Base-by-base conservation (phyloP, 1,140 invertebrate genomes). In the Archegozetes longisetosus region DNA sequence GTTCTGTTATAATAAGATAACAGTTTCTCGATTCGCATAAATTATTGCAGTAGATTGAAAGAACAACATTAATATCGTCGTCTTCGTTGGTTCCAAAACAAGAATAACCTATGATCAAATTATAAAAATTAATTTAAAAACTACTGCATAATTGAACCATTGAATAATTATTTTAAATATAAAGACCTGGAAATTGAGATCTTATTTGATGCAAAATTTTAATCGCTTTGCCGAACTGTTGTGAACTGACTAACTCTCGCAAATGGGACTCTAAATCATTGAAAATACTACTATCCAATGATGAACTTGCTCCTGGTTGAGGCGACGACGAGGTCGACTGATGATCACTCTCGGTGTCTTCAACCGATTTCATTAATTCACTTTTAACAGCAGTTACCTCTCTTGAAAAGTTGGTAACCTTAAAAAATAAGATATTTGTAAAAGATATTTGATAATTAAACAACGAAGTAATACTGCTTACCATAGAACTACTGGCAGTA, bases 31-130 rank as follows among this genome's bases (percentile, higher is more conserved):
- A 81, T 64, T 81, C 78, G 40, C 82, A 78, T 58, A 84, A 68
- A 64, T 82, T 78, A 65, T 76, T 78, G 66, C 83, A 84, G 68
- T 82, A 85, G 62, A 84, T 78, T 71, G 80, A 81, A 47, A 85
- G 73, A 55, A 84, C 77, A 12, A 78, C 78, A n/a, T 79, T 76
- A 12, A 85, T 51, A 61, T 83, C 80, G 69, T 84, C 72, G 51
- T 72, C 71, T 26, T 65, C 62, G 12, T 64, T 65, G 55, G 77
- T 69, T 14, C 74, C 74, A 64, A 75, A 78, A 59, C 74, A 66
- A 50, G 83, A 81, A 17, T 40, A 40, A 58, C 73, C n/a, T n/a
- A n/a, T n/a, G n/a, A n/a, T n/a, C n/a, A n/a, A n/a, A n/a, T n/a
- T n/a, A n/a, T n/a, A n/a, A n/a, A n/a, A n/a, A n/a, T n/a, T n/a